A percentile compares a stretch with the other conserved stretches of the same genome.
Evolutionary conservation across 92 coral and sea anemone genomes (phyloP).

Genomic region (Zoanthus gigantus): DNA sequence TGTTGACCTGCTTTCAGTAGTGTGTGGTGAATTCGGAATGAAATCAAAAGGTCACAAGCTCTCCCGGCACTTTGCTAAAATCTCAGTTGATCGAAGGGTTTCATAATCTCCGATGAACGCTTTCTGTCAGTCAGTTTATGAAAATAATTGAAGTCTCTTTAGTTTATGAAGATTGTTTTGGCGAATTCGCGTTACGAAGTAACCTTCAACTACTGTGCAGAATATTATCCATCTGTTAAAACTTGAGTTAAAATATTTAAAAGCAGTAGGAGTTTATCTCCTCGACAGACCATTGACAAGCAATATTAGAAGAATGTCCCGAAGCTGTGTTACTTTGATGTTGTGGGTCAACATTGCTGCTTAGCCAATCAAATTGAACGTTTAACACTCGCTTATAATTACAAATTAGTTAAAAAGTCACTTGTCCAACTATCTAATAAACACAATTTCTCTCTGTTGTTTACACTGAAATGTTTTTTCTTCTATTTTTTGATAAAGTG

Average conservation of each 20-base stretch:
- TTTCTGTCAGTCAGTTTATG: not conserved
- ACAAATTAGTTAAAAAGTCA: not conserved
- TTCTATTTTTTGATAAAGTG: too few relatives aligned
- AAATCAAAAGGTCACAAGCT: conserved; percentile 23
- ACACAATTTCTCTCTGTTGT: too few relatives aligned
- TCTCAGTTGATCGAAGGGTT: not conserved
- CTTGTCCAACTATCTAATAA: not conserved
- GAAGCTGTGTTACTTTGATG: conserved; percentile 17
- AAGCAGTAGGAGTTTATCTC: conserved; percentile 19
- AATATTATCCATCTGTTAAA: conserved; percentile 6
- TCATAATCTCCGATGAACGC: not conserved
- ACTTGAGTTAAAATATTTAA: conserved; percentile 16
- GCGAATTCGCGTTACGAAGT: not conserved
- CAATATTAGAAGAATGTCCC: conserved; percentile 31
- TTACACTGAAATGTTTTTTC: too few relatives aligned
- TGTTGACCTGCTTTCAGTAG: conserved; percentile 5
- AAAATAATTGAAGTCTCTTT: not conserved
- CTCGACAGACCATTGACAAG: conserved; percentile 11
- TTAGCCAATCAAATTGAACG: conserved; percentile 37
- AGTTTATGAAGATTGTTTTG: not conserved
- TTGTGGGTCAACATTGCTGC: conserved; percentile 17
- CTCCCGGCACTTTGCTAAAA: not conserved
- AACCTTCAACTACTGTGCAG: not conserved
- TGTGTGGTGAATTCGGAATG: conserved; percentile 9
- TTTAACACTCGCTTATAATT: not conserved